Evolutionary conservation across 2,888 invertebrate species (phyloP).

Genomic region (Xiphydria camelus): DNA sequence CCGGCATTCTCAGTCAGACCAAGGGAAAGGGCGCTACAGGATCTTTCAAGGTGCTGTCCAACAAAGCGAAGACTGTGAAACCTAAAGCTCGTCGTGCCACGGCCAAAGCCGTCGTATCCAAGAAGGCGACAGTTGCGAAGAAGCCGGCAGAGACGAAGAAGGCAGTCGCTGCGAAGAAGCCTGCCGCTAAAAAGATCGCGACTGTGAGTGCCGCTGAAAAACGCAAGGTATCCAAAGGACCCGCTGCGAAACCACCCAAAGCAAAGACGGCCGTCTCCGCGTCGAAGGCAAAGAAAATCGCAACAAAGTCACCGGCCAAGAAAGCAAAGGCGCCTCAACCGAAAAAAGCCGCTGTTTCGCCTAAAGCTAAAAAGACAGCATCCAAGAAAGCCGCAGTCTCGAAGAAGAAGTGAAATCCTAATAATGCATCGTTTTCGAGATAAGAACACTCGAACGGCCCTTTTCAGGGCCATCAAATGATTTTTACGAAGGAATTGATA

Average conservation of each 20-base stretch:
- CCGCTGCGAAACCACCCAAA: constrained; percentile 11
- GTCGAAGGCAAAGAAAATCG: constrained; percentile 13
- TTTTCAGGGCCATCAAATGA: constrained; percentile 18
- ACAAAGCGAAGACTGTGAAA: constrained; percentile 20
- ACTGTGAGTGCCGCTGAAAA: no score
- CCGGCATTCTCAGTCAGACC: constrained; percentile 59
- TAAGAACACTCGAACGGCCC: constrained; percentile 19
- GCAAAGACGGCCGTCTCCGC: constrained; percentile 16
- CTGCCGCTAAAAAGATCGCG: background rate
- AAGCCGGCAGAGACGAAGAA: background rate
- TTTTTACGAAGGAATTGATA: constrained; percentile 1
- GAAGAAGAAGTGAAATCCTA: background rate
- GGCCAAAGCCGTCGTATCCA: background rate
- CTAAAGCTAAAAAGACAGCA: background rate
- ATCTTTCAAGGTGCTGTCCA: constrained; percentile 55
- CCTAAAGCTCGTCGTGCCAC: constrained; percentile 3
- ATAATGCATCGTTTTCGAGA: background rate
- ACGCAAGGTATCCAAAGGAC: constrained; percentile 10
- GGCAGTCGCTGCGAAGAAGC: background rate
- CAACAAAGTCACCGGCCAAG: constrained; percentile 22
- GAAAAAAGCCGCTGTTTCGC: constrained; percentile 20
- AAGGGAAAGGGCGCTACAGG: constrained; percentile 61
- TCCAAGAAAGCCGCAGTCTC: constrained; percentile 1
- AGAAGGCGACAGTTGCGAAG: background rate
- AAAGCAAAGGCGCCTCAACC: constrained; percentile 28